Conservation (phyloP, 2,113 vertebrate genomes). For the Orientallactaga bullata region DNA sequence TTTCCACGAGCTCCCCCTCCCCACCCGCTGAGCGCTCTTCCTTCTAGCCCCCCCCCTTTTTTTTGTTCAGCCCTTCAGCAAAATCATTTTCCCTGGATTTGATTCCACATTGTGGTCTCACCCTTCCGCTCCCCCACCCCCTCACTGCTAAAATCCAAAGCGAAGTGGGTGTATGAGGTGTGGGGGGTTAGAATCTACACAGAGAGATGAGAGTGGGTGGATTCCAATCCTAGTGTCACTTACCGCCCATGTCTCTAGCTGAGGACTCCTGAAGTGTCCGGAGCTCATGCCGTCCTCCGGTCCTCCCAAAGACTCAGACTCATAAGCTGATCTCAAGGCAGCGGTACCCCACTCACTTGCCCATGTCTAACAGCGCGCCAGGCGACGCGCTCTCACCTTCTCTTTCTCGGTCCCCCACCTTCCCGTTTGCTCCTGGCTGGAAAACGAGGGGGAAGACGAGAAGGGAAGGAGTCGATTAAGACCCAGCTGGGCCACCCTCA, state of each 20-base stretch:
- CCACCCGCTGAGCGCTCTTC: neutral
- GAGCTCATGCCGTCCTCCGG: slow-evolving; percentile 47
- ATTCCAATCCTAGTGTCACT: slow-evolving; percentile 61
- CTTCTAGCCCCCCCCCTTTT: slow-evolving; percentile 10
- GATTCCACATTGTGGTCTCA: slow-evolving; percentile 48
- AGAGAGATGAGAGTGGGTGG: neutral
- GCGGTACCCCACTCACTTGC: slow-evolving; percentile 50
- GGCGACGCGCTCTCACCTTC: slow-evolving; percentile 22
- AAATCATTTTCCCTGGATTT: slow-evolving; percentile 54
- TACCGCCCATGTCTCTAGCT: slow-evolving; percentile 52
- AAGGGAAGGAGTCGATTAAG: slow-evolving; percentile 41
- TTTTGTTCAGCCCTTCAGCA: slow-evolving; percentile 20
- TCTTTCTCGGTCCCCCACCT: slow-evolving; percentile 20
- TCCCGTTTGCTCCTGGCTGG: slow-evolving; percentile 40
- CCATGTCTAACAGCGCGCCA: slow-evolving; percentile 41
- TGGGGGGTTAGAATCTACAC: neutral
- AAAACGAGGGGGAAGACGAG: slow-evolving; percentile 46
- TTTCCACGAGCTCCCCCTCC: neutral
- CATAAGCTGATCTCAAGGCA: slow-evolving; percentile 53
- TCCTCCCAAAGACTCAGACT: slow-evolving; percentile 63
- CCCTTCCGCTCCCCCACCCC: neutral
- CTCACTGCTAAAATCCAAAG: slow-evolving; percentile 50
- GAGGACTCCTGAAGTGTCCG: slow-evolving; percentile 59
- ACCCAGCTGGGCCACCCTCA: slow-evolving; percentile 47
- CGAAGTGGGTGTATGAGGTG: neutral